phyloP scores from a whole-genome alignment of 2,888 invertebrate genomes.

The Silvanus unidentatus region DNA sequence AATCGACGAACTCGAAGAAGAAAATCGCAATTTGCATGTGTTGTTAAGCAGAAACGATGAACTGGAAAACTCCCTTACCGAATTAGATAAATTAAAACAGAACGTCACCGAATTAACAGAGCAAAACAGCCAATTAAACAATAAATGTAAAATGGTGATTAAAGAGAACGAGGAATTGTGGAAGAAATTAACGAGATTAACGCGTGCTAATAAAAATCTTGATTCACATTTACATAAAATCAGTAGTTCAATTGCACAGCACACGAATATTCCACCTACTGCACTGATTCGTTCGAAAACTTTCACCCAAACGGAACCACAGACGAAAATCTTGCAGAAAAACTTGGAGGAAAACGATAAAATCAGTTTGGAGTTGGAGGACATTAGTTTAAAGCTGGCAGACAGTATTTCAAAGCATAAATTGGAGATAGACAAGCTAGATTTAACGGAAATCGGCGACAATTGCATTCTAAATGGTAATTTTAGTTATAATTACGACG shows the following conservation, averaged over 20 bases:
- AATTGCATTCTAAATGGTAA: conserved; percentile 53
- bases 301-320: conserved; percentile 63
- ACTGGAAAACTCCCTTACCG: conserved; percentile 24
- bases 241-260: conserved; percentile 49
- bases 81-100: conserved; percentile 26
- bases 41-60: conserved; percentile 35
- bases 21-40: conserved; percentile 61
- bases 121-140: conserved; percentile 70
- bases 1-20: conserved; percentile 65
- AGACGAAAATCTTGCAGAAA: conserved; percentile 50
- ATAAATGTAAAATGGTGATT: conserved; percentile 75
- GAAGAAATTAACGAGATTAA: conserved; percentile 62
- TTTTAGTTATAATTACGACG: conserved; percentile 57
- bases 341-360: conserved; percentile 46
- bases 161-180: conserved; percentile 76
- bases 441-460: conserved; percentile 57
- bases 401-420: conserved; percentile 66
- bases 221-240: conserved; percentile 51
- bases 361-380: conserved; percentile 65
- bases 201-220: conserved; percentile 54
- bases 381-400: conserved; percentile 67
- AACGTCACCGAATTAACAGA: conserved; percentile 61
- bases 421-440: conserved; percentile 61
- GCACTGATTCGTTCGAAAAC: conserved; percentile 56
- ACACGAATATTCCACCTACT: conserved; percentile 36